These are phyloP conservation scores for Sander lucioperca DNA, from an alignment of 2,113 vertebrate species.

Conservation along the genomic window DNA sequence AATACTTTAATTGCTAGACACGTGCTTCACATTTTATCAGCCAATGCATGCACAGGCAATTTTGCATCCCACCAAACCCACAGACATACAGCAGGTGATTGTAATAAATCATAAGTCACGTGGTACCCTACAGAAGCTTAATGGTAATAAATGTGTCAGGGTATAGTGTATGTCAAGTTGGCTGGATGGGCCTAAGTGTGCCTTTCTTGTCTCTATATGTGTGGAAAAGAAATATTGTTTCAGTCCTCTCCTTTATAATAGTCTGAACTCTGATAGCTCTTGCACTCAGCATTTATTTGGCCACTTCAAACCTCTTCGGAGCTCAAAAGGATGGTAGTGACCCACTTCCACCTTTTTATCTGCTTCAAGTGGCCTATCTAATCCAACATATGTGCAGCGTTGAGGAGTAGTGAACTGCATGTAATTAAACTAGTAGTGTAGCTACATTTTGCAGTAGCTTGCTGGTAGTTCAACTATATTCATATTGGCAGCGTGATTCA, in stretches of 20 bases:
- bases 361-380: conserved; percentile 10
- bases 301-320: conserved; percentile 33
- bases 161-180: conserved; percentile 47
- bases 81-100: conserved; percentile 55
- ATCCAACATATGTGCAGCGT: not conserved
- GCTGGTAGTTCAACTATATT: no score
- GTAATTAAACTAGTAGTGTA: no score
- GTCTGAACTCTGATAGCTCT: conserved; percentile 42
- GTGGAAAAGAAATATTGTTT: conserved; percentile 62
- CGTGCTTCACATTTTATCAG: conserved; percentile 51
- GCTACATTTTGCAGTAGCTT: no score
- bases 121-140: conserved; percentile 46
- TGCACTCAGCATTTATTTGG: conserved; percentile 24
- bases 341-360: conserved; percentile 41
- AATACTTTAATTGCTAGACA: conserved; percentile 43
- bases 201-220: conserved; percentile 43
- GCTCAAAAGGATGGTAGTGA: conserved; percentile 54
- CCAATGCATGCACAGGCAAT: conserved; percentile 30
- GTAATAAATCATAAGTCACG: conserved; percentile 68
- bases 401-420: no score
- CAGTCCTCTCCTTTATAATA: conserved; percentile 41
- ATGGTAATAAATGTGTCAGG: conserved; percentile 63
- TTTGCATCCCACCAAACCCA: conserved; percentile 38
- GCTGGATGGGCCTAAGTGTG: conserved; percentile 42
- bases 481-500: no score